phyloP scores from a whole-genome alignment of 2,888 invertebrate genomes.

The Timandra comae region DNA sequence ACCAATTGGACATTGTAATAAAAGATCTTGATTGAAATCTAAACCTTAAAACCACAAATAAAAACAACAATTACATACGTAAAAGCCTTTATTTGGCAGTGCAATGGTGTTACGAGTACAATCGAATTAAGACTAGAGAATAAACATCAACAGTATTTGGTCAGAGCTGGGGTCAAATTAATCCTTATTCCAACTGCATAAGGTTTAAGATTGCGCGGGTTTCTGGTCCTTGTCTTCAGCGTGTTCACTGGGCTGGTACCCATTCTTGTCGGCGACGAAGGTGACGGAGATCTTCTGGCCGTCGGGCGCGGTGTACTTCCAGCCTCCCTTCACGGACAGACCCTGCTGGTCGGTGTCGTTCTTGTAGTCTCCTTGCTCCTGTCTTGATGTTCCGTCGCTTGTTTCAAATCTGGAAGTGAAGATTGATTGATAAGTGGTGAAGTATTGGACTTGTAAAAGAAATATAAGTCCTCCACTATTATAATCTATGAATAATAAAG shows the following conservation, averaged over 20 bases:
- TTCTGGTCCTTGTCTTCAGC: constrained; percentile 28
- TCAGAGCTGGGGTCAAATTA: constrained; percentile 21
- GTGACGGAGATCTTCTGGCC: constrained; percentile 79
- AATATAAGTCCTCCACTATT: too few species aligned
- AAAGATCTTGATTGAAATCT: too few species aligned
- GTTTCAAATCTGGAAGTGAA: constrained; percentile 77
- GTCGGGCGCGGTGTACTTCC: constrained; percentile 79
- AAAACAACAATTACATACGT: constrained; percentile 9
- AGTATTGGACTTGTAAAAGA: too few species aligned
- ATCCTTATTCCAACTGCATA: constrained; percentile 2
- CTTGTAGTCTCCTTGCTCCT: constrained; percentile 81
- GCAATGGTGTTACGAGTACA: constrained; percentile 21
- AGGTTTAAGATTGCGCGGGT: constrained; percentile 21
- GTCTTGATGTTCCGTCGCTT: constrained; percentile 80
- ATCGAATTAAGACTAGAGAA: constrained; percentile 22
- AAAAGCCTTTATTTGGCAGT: constrained; percentile 29
- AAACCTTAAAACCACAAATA: too few species aligned
- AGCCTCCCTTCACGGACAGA: constrained; percentile 78
- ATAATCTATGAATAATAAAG: too few species aligned
- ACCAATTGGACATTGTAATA: too few species aligned
- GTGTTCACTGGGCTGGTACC: constrained; percentile 72
- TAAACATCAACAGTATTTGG: constrained; percentile 30
- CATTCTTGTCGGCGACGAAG: constrained; percentile 79
- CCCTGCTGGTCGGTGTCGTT: constrained; percentile 80
- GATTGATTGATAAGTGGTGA: too few species aligned